Conservation (phyloP, 2,113 vertebrate species). For the Myiopsitta monachus region DNA sequence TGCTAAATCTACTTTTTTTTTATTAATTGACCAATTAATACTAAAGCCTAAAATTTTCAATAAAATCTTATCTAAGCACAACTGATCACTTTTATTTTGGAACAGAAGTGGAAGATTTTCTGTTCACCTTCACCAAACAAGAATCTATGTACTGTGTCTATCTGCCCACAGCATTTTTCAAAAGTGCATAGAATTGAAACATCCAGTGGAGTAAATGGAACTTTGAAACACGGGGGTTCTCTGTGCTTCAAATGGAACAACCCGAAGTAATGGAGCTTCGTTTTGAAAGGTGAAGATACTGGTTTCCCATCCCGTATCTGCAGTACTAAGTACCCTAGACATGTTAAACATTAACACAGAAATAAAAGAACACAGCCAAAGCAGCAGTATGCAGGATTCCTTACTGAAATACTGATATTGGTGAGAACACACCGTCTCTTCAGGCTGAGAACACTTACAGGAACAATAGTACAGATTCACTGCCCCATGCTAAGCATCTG, state of each 20-base stretch:
- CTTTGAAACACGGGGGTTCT: background rate
- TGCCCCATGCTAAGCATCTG: background rate
- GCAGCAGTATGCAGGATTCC: background rate
- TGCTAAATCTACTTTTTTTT: background rate
- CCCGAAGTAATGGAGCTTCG: background rate
- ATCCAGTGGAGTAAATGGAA: background rate
- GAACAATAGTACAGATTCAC: background rate
- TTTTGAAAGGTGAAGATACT: background rate
- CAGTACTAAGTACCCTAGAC: background rate
- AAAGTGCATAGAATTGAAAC: background rate
- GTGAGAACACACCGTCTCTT: background rate
- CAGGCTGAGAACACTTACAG: background rate
- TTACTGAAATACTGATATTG: background rate
- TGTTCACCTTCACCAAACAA: background rate
- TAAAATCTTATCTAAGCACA: background rate
- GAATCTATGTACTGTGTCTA: background rate
- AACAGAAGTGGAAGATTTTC: background rate
- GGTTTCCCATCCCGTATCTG: background rate
- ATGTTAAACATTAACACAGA: background rate
- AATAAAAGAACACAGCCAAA: background rate
- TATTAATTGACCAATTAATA: background rate
- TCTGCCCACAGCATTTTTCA: background rate
- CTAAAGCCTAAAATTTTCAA: background rate
- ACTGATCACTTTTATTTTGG: background rate
- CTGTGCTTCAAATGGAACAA: background rate